Base-by-base conservation (phyloP, 2,888 invertebrate genomes). In the Drosophila greeni region DNA sequence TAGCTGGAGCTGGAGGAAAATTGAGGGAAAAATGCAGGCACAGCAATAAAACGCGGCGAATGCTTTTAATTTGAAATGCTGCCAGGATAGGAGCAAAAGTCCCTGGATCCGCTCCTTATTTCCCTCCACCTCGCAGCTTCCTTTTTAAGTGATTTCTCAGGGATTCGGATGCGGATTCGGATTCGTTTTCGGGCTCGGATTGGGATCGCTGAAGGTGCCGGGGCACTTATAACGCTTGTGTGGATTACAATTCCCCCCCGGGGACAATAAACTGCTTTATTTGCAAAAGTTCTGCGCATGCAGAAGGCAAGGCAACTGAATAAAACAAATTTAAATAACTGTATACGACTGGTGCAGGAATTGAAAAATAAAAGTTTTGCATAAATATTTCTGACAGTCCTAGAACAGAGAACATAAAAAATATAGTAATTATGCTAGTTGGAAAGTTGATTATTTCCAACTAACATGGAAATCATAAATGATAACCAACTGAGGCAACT, bases 1-100 rank as follows among this genome's bases (percentile, higher is more conserved):
- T 14, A 39, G 58, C 57, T 16, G 56, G 34, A n/a, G n/a, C n/a
- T n/a, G n/a, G n/a, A n/a, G n/a, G 54, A 33, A 37, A 39, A 47
- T 36, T 20, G 39, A 53, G 42, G 34, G 40, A 66, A 49, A 54
- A 82, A 72, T 59, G 81, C 81, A 82, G 75, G 72, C 78, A 73
- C 81, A 75, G 81, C 81, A 84, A 84, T 84, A 81, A 81, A 84
- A 82, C 60, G 67, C 67, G 66, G 80, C 74, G 68, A 79, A 79
- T 72, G 83, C 83, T 81, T 84, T 84, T 81, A 84, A 81, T 81
- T 84, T 84, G 74, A 80, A 82, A 82, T 76, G 77, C 67, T 83
- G 73, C 65, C 61, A 62, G 61, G 42, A 65, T 51, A 31, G 65
- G 65, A 42, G 42, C 65, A 34, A 31, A 34, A 36, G 49, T 42